A percentile compares a stretch with the other conserved stretches of the same genome.
These are phyloP conservation scores for Synergus gifuensis DNA, from an alignment of 2,888 invertebrate genomes.

Conservation along the genomic window DNA sequence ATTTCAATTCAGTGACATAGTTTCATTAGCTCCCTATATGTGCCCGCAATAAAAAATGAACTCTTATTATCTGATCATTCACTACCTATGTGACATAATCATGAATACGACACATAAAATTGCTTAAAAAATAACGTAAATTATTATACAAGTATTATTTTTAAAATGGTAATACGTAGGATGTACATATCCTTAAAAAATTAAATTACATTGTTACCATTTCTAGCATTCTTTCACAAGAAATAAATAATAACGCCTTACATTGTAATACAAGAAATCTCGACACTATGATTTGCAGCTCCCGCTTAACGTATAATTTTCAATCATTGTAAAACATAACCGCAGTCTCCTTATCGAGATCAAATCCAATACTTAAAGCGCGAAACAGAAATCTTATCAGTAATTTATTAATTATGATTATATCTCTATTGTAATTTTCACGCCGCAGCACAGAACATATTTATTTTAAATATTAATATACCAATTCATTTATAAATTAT, in stretches of 20 bases:
- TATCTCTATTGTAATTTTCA: constrained; percentile 33
- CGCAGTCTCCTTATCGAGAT: constrained; percentile 21
- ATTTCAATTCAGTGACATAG: not conserved
- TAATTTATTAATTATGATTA: constrained; percentile 29
- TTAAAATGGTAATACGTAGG: not conserved
- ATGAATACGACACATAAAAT: not conserved
- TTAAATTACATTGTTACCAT: not conserved
- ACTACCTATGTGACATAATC: not conserved
- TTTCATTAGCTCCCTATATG: not conserved
- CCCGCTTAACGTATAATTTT: constrained; percentile 19
- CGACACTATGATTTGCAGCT: constrained; percentile 33
- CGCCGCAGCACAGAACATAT: not conserved
- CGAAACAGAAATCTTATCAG: constrained; percentile 24
- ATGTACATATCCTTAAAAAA: not conserved
- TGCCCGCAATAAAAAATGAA: not conserved
- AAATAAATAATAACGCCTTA: constrained; percentile 12
- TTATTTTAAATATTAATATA: not conserved
- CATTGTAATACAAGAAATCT: constrained; percentile 34
- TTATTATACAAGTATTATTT: not conserved
- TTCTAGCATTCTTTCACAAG: too few relatives aligned
- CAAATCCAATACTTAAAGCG: constrained; percentile 17
- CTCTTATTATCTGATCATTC: not conserved
- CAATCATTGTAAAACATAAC: constrained; percentile 24
- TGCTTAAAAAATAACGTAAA: not conserved
- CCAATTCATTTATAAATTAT: not conserved